Evolutionary conservation across 1,140 invertebrate species (phyloP), one percentile per base, ranked within the genome.

Genomic region (Trialeurodes vaporariorum): DNA sequence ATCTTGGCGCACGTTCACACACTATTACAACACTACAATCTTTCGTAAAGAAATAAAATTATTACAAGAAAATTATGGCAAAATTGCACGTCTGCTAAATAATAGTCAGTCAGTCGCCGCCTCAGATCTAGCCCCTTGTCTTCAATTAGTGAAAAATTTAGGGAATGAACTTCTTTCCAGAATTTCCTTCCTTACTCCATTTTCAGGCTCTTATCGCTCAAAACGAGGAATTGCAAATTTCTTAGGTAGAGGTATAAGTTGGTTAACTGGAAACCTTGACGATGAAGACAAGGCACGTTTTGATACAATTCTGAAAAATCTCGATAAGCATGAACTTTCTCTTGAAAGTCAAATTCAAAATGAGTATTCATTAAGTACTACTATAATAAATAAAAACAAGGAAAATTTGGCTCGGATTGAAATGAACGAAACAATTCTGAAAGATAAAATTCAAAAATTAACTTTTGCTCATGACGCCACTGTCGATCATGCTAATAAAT

Each of bases 181-280:
- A 49, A 9, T 17, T 49, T 49, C 34, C n/a, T 2, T 26, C 25
- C n/a, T 2, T 34, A 21, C 25, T 13, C 34, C 27, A 2, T 23
- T 13, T 22, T 40, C 27, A 2, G 2, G 40, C 11, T 13, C 27
- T 17, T 9, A 5, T 17, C 34, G 34, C 5, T 9, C 5, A 49
- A 40, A 21, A 22, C 25, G 9, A 2, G 27, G 13, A 40, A 21
- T 23, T 2, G n/a, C 26, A n/a, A 65, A 27, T 23, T 49, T 49
- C 34, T 17, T 65, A 65, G 64, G 64, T 21, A n/a, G 27, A 21
- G 22, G 27, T 13, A 65, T 65, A 24, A 65, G 40, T 12, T 34
- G 27, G 27, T 21, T 34, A 40, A 65, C 64, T 2, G 64, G 64
- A 2, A 65, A 65, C 40, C 49, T 65, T n/a, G 64, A 65, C 34